Base-by-base conservation (phyloP, 2,113 vertebrate genomes). In the Butorides virescens region DNA sequence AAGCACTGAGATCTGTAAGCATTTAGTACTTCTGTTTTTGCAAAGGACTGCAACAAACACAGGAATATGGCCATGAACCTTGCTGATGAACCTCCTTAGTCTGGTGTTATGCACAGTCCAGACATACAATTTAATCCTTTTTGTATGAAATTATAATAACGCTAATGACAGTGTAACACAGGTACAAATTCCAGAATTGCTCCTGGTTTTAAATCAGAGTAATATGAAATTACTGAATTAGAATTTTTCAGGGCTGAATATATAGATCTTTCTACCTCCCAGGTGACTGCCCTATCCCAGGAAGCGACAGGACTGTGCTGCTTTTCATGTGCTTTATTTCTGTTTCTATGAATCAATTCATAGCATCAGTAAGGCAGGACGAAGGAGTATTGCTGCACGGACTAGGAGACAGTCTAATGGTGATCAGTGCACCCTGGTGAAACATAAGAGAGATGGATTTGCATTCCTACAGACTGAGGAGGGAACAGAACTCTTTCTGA, bases 41-140 rank as follows among this genome's bases (percentile, higher is more conserved):
- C 46, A 66, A 47, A 62, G 19, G 27, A 58, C 27, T 86, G n/a
- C 65, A 77, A 37, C 0, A 3, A 67, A 49, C 36, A 50, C 22
- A 68, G 32, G 44, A 75, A 39, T 44, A 32, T 3, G 15, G 34
- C 30, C 36, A 22, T 11, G 20, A 92, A 36, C 21, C 29, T 42
- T 91, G 56, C 36, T 58, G 20, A 71, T 21, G 32, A 92, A 29
- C 8, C 23, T 73, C 32, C 52, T 34, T 37, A 47, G 9, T 34
- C 16, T 87, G 26, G 5, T 29, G 22, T 30, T 44, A 47, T 0
- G 0, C 4, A 1, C 73, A 91, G 4, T 56, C 22, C 55, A 86
- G 13, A 58, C 42, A 49, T 8, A 46, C 4, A n/a, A 39, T 53
- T 77, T 42, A 85, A 72, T 73, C 15, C 18, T 56, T 93, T 71